Base-by-base conservation (phyloP, 1,140 invertebrate species). In the Pseudomyrmex cubaensis region DNA sequence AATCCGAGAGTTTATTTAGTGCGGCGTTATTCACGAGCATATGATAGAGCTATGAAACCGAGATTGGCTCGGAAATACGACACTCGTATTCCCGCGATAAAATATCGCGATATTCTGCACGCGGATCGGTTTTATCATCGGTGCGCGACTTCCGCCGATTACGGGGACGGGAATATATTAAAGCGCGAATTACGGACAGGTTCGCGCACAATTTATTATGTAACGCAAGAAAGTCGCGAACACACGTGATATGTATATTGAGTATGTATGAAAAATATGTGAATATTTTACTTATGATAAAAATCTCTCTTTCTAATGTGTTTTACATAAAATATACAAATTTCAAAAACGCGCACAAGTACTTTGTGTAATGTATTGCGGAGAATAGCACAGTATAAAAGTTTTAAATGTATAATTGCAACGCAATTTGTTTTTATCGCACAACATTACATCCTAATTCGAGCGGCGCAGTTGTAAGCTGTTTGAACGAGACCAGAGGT, bases 61-160 rank as follows among this genome's bases (percentile, higher is more conserved):
- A 78, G 75, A 69, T 46, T 17, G 12, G 20, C 46, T 57, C 56
- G 64, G 54, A n/a, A n/a, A 12, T 25, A 17, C 20, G 15, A 70
- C 35, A 35, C 46, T 70, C 17, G 12, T 70, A 70, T 69, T 25
- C 1, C 13, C 20, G 44, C 22, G 66, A 78, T 70, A 59, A 57
- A 56, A 59, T 78, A 70, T 59, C 20, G 54, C 44, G 44, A 78
- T 78, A 69, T 69, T 69, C 54, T 1, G 64, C 44, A 48, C 17
- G 50, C 35, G 62, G 46, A 69, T 69, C 48, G 35, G 20, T 70
- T 70, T 57, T 70, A 78, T 70, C 48, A 78, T 69, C 64, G 54
- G 35, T 25, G 69, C 9, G 44, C 44, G 63, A 59, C 2, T 70
- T 46, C 35, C 35, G 64, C 10, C 7, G 20, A 44, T 77, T 67